phyloP scores from a whole-genome alignment of 2,888 invertebrate species.

The Leptopterna dolabrata region DNA sequence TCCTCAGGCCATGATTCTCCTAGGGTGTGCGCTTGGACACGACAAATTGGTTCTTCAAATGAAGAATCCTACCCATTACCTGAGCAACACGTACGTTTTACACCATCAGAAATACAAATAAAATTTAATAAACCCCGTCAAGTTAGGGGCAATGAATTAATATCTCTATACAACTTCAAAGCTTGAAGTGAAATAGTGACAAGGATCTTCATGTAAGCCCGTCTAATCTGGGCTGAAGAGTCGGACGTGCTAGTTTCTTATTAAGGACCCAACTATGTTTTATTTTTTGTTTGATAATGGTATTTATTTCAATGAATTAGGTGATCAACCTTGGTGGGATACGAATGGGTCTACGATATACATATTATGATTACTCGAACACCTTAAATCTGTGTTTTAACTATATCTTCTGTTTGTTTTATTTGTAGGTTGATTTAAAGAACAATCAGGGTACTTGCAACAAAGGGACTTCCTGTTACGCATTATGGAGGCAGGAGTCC shows the following conservation, averaged over 20 bases:
- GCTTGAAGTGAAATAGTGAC: background rate
- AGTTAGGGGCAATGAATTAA: no score
- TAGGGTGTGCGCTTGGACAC: conserved; percentile 31
- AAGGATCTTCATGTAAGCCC: background rate
- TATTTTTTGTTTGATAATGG: no score
- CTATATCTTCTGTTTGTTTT: background rate
- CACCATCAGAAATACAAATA: background rate
- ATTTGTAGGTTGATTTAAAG: conserved; percentile 1
- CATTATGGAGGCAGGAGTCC: conserved; percentile 30
- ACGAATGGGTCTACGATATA: no score
- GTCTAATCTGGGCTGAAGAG: background rate
- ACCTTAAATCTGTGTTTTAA: no score
- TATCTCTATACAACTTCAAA: no score
- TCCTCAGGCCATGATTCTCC: conserved; percentile 39
- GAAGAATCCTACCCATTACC: background rate
- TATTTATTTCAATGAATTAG: no score
- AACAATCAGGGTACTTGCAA: conserved; percentile 43
- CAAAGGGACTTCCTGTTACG: conserved; percentile 31
- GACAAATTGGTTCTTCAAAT: background rate
- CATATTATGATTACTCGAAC: no score
- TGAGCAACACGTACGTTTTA: conserved; percentile 11
- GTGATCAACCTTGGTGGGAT: no score
- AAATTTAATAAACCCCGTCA: no score
- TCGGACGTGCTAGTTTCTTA: no score
- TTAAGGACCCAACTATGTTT: background rate